Percentiles rank a stretch among this genome's conserved stretches.
phyloP scores from a whole-genome alignment of 2,113 vertebrate species.

The Cathartes aura region DNA sequence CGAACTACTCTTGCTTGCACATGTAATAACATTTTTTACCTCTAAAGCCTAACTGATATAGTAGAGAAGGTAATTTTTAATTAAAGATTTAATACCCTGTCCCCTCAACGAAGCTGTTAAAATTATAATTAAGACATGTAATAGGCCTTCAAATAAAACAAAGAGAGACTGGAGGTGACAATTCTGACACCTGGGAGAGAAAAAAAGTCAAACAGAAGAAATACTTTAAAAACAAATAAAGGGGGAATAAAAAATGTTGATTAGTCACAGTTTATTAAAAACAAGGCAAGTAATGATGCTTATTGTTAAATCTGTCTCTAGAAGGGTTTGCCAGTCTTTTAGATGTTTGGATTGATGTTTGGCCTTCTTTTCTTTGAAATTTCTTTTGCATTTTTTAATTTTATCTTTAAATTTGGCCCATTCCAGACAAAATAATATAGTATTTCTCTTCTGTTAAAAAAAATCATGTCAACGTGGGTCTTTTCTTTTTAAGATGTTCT shows the following conservation, averaged over 20 bases:
- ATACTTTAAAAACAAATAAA: not conserved
- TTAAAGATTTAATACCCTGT: not conserved
- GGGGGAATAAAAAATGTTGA: not conserved
- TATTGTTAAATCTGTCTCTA: not conserved
- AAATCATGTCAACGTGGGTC: fast-evolving
- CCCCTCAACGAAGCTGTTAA: not conserved
- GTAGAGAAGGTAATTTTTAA: not conserved
- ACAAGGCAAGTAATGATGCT: not conserved
- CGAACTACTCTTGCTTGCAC: not conserved
- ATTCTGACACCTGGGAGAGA: not conserved
- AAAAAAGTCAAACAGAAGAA: not conserved
- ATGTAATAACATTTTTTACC: not conserved
- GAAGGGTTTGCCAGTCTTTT: not conserved
- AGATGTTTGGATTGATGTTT: not conserved
- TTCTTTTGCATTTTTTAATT: not conserved
- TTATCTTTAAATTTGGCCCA: not conserved
- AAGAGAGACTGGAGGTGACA: not conserved
- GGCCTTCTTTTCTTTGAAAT: not conserved
- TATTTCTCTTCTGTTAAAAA: not conserved
- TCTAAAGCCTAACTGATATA: not conserved
- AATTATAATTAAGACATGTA: not conserved
- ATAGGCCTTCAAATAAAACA: not conserved
- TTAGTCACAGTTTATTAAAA: not conserved
- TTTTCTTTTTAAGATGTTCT: not conserved
- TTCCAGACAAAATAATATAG: not conserved